A percentile compares a stretch with the other conserved stretches of the same genome.
Conservation (phyloP, 2,797 vertebrate species). For the Jordanella pulchra region DNA sequence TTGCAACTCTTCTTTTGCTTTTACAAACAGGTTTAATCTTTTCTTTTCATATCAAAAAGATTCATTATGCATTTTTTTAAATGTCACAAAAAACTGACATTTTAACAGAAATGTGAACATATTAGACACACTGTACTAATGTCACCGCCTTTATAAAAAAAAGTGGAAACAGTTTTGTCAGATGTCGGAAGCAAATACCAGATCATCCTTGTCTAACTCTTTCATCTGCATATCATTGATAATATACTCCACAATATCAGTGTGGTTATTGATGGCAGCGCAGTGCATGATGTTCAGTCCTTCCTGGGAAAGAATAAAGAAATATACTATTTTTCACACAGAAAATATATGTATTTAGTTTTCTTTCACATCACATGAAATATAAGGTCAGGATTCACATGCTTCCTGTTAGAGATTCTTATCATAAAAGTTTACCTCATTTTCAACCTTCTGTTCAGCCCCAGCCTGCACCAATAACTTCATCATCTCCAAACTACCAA, state of each 20-base stretch:
- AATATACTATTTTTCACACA: neutral
- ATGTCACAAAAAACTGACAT: neutral
- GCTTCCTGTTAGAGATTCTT: neutral
- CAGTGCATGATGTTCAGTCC: slow-evolving; percentile 90
- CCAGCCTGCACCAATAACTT: slow-evolving; percentile 87
- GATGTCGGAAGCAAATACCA: slow-evolving; percentile 67
- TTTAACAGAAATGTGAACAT: neutral
- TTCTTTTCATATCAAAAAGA: neutral
- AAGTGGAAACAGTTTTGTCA: neutral
- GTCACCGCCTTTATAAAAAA: neutral
- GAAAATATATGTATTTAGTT: neutral
- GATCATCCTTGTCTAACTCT: slow-evolving; percentile 85
- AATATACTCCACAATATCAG: slow-evolving; percentile 85
- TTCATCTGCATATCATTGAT: slow-evolving; percentile 88
- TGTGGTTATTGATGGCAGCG: slow-evolving; percentile 87
- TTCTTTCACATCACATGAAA: too few species aligned
- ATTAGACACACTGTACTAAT: neutral
- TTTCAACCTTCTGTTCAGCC: slow-evolving; percentile 85
- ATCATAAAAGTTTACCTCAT: slow-evolving; percentile 57
- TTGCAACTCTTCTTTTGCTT: neutral
- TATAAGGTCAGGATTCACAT: too few species aligned
- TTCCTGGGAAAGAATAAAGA: slow-evolving; percentile 74
- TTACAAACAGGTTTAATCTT: neutral
- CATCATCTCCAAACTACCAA: slow-evolving; percentile 87
- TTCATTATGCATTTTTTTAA: neutral